Evolutionary conservation across 2,888 invertebrate genomes (phyloP), one percentile per base, ranked within the genome.

Genomic region (Ectemnius continuus): DNA sequence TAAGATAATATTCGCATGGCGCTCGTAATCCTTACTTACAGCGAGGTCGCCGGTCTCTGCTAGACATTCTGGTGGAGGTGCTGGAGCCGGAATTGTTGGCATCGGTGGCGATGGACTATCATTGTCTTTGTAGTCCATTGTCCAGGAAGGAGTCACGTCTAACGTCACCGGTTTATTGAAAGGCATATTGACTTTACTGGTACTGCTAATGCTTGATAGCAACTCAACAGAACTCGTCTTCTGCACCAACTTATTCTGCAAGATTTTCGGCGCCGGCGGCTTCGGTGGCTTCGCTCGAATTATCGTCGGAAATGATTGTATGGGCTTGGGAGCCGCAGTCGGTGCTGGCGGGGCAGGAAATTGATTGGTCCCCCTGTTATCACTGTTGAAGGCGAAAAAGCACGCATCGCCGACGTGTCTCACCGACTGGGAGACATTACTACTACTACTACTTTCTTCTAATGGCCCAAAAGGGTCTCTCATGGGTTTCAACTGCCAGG

Each of bases 21-120:
- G 36, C 8, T 36, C 8, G 36, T 36, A 36, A 36, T 36, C 36
- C 8, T 36, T 36, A 81, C 81, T 72, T 82, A 88, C 89, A 66
- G 69, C 65, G 11, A 82, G 68, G 59, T 85, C 85, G 18, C 83
- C 72, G 26, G 88, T 70, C 47, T 88, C 86, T 1, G 84, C 67
- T 14, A 91, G 82, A 71, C 86, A 90, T 67, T 91, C 90, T 20
- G 91, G 89, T 0, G 96, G 96, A 2, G 95, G 95, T 58, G 95
- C 94, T 1, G 96, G 96, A 2, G 96, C 95, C 6, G 96, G 96
- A 79, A 95, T 92, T 56, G 93, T 93, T 8, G 96, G 96, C 96
- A 96, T 96, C 0, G 96, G 96, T 0, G 94, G 95, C 23, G 95
- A 95, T 1, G 92, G 89, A 76, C 36, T 36, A 36, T 36, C 36